phyloP scores from a whole-genome alignment of 2,797 vertebrate genomes.

The Tenualosa thibaudeaui region DNA sequence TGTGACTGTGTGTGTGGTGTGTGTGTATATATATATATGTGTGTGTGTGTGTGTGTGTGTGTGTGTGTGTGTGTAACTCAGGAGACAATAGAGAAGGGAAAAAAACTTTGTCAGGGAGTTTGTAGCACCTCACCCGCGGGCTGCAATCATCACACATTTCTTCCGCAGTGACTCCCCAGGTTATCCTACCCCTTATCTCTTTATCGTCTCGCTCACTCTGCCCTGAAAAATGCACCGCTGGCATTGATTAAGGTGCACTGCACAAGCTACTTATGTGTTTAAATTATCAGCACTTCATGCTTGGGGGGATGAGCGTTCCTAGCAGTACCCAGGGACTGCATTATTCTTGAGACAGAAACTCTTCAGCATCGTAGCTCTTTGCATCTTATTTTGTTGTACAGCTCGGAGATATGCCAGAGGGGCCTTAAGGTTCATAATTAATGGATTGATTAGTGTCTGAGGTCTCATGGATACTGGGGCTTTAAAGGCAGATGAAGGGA shows the following conservation, averaged over 20 bases:
- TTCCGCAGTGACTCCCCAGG: constrained; percentile 74
- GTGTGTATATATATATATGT: background rate
- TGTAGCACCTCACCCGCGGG: constrained; percentile 77
- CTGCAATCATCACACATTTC: constrained; percentile 68
- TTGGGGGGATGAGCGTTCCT: constrained; percentile 70
- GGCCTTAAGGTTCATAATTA: constrained; percentile 71
- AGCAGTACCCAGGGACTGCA: constrained; percentile 71
- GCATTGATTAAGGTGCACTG: constrained; percentile 79
- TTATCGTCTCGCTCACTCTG: constrained; percentile 69
- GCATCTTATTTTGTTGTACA: constrained; percentile 78
- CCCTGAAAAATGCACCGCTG: constrained; percentile 70
- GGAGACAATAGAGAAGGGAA: background rate
- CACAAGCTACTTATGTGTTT: constrained; percentile 81
- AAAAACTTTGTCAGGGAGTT: constrained; percentile 79
- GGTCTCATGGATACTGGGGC: constrained; percentile 69
- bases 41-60: constrained; percentile 16
- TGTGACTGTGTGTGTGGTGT: background rate
- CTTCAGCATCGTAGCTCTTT: constrained; percentile 78
- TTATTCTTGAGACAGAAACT: constrained; percentile 78
- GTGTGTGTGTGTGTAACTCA: background rate
- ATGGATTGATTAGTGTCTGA: constrained; percentile 77
- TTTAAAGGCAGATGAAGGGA: constrained; percentile 62
- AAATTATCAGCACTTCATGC: constrained; percentile 78
- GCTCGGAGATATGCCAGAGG: constrained; percentile 73
- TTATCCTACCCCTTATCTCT: constrained; percentile 75